These are phyloP conservation scores for Poecilia gillii DNA, from an alignment of 2,797 vertebrate genomes.

Conservation along the genomic window DNA sequence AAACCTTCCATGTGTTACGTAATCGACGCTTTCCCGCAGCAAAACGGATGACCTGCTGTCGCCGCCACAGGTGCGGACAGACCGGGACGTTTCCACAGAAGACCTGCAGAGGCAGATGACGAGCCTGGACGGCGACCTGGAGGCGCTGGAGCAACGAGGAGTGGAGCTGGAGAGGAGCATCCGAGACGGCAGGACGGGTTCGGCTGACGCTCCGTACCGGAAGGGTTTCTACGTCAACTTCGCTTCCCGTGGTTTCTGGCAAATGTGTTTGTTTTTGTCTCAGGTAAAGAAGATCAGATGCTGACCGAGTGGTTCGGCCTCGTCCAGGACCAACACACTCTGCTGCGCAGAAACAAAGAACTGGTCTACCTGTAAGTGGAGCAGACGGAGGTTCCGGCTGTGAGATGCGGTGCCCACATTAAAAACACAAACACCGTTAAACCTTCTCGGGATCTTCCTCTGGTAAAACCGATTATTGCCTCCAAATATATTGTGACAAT, in stretches of 20 bases:
- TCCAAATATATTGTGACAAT: neutral
- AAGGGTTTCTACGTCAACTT: neutral
- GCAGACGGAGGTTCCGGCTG: neutral
- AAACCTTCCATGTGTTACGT: neutral
- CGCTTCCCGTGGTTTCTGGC: neutral
- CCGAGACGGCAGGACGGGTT: slow-evolving; percentile 82
- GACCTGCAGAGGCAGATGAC: slow-evolving; percentile 86
- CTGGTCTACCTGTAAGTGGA: slow-evolving; percentile 89
- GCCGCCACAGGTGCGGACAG: slow-evolving; percentile 85
- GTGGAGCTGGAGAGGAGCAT: slow-evolving; percentile 87
- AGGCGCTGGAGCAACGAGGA: slow-evolving; percentile 86
- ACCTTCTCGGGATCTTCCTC: neutral
- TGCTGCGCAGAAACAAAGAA: slow-evolving; percentile 87
- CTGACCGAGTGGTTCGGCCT: slow-evolving; percentile 91
- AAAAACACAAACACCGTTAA: neutral
- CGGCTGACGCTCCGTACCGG: neutral
- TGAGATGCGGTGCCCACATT: neutral
- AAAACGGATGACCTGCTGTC: neutral
- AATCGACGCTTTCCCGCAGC: neutral
- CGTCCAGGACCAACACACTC: slow-evolving; percentile 87
- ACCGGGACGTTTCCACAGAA: slow-evolving; percentile 81
- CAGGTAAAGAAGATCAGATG: slow-evolving; percentile 85
- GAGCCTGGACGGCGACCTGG: slow-evolving; percentile 83
- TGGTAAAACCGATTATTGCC: neutral
- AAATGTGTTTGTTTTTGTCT: slow-evolving; percentile 22